Evolutionary conservation across 2,797 vertebrate species (phyloP).

Genomic region (Triplophysa bombifrons): DNA sequence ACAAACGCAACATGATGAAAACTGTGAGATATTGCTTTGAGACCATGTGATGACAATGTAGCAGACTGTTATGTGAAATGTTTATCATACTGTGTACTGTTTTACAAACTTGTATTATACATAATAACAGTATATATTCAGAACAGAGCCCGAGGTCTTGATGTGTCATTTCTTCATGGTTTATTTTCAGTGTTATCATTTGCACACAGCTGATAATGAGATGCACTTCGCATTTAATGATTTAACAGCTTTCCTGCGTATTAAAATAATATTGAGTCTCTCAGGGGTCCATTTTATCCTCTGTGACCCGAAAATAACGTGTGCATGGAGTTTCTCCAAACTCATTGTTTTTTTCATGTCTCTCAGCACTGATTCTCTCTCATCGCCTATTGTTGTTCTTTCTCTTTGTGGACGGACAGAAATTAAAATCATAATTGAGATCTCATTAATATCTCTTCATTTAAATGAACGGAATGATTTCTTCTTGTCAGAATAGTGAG

Average conservation of each 20-base stretch:
- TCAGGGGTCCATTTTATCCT: not conserved
- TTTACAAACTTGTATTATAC: no score
- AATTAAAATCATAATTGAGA: not conserved
- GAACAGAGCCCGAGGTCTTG: not conserved
- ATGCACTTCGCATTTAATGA: not conserved
- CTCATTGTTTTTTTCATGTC: not conserved
- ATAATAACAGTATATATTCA: not conserved
- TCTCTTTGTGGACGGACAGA: not conserved
- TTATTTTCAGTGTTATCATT: not conserved
- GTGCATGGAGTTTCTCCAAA: not conserved
- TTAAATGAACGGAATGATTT: not conserved
- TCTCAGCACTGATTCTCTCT: not conserved
- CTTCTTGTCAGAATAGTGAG: not conserved
- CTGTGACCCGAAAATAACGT: not conserved
- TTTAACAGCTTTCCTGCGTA: not conserved
- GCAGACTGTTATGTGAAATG: not conserved
- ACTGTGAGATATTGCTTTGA: no score
- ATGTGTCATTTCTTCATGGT: not conserved
- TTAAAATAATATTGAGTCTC: no score
- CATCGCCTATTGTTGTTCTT: not conserved
- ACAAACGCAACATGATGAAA: no score
- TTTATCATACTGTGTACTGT: no score
- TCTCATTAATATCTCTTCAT: not conserved
- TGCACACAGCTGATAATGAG: not conserved
- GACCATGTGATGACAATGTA: no score